phyloP scores from a whole-genome alignment of 2,113 vertebrate genomes.

The Oryzias woworae region DNA sequence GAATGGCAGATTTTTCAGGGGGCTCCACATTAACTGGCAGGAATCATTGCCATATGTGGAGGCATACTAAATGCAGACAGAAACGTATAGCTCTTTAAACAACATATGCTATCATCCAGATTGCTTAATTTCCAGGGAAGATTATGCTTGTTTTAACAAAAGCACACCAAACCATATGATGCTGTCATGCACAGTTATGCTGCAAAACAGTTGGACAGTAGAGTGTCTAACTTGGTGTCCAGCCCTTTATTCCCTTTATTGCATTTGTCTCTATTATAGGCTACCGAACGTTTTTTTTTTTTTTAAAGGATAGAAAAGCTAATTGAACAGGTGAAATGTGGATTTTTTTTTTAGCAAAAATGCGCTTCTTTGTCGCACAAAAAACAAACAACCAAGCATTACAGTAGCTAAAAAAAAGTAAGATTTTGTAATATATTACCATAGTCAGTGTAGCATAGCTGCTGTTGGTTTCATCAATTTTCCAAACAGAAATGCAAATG shows the following conservation, averaged over 20 bases:
- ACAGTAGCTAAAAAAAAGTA: no score
- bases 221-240: not conserved
- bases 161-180: not conserved
- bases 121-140: not conserved
- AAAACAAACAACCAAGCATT: no score
- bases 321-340: no score
- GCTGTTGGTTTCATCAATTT: no score
- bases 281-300: no score
- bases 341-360: no score
- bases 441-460: no score
- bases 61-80: not conserved
- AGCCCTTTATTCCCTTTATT: not conserved
- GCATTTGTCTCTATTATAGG: no score
- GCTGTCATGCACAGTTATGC: not conserved
- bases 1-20: not conserved
- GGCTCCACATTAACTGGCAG: conserved; percentile 1
- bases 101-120: conserved; percentile 1
- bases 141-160: not conserved
- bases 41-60: not conserved
- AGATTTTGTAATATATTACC: no score
- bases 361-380: no score
- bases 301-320: no score
- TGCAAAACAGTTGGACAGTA: not conserved
- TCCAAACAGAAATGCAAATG: no score
- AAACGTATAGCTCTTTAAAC: not conserved